phyloP scores from a whole-genome alignment of 1,140 invertebrate genomes.

The Pectinophora gossypiella region DNA sequence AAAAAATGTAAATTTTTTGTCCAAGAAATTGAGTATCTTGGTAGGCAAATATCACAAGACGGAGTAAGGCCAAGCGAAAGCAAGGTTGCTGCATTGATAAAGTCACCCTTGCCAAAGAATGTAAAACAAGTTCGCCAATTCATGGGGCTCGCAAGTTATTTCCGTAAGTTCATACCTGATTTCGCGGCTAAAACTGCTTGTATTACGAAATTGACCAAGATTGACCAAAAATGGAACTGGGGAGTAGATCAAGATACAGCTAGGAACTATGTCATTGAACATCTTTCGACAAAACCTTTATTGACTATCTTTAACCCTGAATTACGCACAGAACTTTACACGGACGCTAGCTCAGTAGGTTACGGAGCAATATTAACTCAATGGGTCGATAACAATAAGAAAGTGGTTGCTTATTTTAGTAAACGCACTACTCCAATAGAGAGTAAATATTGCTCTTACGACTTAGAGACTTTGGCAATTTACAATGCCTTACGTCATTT shows the following conservation, averaged over 20 bases:
- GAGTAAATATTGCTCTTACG: slow-evolving; percentile 39
- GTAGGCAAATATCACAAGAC: slow-evolving; percentile 18
- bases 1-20: slow-evolving; percentile 18
- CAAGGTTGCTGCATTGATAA: slow-evolving; percentile 1
- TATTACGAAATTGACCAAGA: slow-evolving; percentile 8
- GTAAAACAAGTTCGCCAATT: slow-evolving; percentile 18
- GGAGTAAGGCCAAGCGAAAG: slow-evolving; percentile 12
- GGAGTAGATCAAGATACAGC: background rate
- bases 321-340: slow-evolving; percentile 26
- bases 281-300: slow-evolving; percentile 24
- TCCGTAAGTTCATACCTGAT: slow-evolving; percentile 19
- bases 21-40: slow-evolving; percentile 32
- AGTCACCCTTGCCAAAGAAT: slow-evolving; percentile 1
- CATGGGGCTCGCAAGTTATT: slow-evolving; percentile 32
- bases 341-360: slow-evolving; percentile 25
- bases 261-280: background rate
- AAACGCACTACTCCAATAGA: slow-evolving; percentile 51
- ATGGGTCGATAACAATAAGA: slow-evolving; percentile 52
- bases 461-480: slow-evolving; percentile 49
- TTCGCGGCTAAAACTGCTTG: slow-evolving; percentile 19
- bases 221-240: slow-evolving; percentile 1
- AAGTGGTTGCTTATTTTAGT: slow-evolving; percentile 52
- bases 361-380: slow-evolving; percentile 35
- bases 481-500: slow-evolving; percentile 30
- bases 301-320: slow-evolving; percentile 30